A percentile compares a stretch with the other conserved stretches of the same genome.
These are phyloP conservation scores for Trypoxylus dichotomus DNA, from an alignment of 1,140 invertebrate genomes.

Conservation along the genomic window DNA sequence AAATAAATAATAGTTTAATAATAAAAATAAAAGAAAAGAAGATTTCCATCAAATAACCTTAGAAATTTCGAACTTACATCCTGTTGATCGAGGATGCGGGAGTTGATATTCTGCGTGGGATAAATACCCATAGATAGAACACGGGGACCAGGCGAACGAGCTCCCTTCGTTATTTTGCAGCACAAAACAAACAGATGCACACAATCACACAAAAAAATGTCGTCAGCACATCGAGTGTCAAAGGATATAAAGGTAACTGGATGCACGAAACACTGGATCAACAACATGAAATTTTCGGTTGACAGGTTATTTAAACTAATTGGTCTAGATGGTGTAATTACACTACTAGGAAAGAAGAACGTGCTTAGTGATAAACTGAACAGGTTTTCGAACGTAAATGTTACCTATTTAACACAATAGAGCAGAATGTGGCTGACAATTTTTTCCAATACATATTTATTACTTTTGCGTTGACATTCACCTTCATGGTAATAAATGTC, in stretches of 20 bases:
- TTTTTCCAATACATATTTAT: background rate
- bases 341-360: background rate
- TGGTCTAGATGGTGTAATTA: background rate
- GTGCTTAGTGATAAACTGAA: background rate
- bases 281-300: background rate
- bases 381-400: background rate
- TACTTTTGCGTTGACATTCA: background rate
- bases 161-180: constrained; percentile 65
- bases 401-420: background rate
- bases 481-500: background rate
- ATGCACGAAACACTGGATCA: background rate
- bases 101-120: constrained; percentile 83
- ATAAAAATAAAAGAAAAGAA: background rate
- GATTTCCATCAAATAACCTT: background rate
- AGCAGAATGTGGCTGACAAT: background rate
- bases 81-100: constrained; percentile 78
- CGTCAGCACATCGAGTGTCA: constrained; percentile 3
- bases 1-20: background rate
- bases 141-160: constrained; percentile 83
- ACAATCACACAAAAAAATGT: constrained; percentile 25
- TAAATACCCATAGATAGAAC: constrained; percentile 84
- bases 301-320: background rate
- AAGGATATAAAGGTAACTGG: background rate
- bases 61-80: constrained; percentile 74
- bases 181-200: constrained; percentile 56